These are phyloP conservation scores for Sciurus carolinensis DNA, from an alignment of 2,797 vertebrate genomes.

Conservation along the genomic window DNA sequence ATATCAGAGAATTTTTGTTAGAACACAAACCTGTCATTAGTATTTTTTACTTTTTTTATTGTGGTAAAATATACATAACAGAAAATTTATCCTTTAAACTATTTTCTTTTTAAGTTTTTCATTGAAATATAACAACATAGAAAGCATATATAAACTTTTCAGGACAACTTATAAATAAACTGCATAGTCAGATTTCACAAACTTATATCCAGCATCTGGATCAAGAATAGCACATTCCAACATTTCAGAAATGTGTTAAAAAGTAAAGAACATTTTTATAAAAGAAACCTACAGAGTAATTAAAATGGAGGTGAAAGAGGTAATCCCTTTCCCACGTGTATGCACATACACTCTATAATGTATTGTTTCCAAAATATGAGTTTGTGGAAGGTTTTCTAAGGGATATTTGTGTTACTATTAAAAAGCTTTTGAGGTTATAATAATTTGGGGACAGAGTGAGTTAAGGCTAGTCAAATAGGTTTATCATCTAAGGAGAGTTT, in stretches of 20 bases:
- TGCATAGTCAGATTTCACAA: constrained; percentile 55
- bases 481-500: constrained; percentile 30
- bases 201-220: constrained; percentile 22
- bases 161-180: constrained; percentile 59
- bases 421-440: constrained; percentile 29
- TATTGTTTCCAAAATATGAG: background rate
- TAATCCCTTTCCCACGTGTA: background rate
- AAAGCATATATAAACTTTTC: constrained; percentile 38
- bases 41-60: constrained; percentile 28
- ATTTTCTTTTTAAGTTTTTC: constrained; percentile 61
- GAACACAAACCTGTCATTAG: constrained; percentile 15
- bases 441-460: background rate
- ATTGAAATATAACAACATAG: constrained; percentile 62
- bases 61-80: constrained; percentile 45
- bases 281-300: constrained; percentile 1
- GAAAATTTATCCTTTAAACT: constrained; percentile 22
- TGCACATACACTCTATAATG: background rate
- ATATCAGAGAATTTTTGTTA: constrained; percentile 28
- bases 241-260: constrained; percentile 1
- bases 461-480: background rate
- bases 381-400: constrained; percentile 3
- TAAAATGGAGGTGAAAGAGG: background rate
- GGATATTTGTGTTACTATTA: background rate
- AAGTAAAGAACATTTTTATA: constrained; percentile 34
- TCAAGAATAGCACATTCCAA: constrained; percentile 24